These are phyloP conservation scores for Listronotus bonariensis DNA, from an alignment of 1,140 invertebrate species.

Conservation along the genomic window DNA sequence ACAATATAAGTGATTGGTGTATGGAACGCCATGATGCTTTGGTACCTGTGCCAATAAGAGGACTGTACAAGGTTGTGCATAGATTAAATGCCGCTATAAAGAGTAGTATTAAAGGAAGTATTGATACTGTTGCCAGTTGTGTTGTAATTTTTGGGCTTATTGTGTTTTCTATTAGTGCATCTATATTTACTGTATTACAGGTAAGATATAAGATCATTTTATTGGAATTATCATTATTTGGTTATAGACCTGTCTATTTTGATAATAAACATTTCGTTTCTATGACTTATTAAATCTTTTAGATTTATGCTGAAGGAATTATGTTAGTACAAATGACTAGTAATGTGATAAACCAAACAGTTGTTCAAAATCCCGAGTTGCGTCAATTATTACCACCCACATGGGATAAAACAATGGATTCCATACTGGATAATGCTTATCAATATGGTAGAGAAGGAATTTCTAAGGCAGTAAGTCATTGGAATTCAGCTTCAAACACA, in stretches of 20 bases:
- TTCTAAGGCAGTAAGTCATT: conserved; percentile 70
- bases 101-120: conserved; percentile 59
- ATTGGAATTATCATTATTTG: too few relatives aligned
- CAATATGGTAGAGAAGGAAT: conserved; percentile 86
- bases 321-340: conserved; percentile 87
- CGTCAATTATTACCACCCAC: conserved; percentile 72
- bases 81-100: conserved; percentile 58
- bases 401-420: conserved; percentile 81
- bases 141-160: conserved; percentile 64
- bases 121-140: conserved; percentile 63
- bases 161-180: conserved; percentile 60
- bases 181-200: conserved; percentile 63
- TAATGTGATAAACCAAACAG: conserved; percentile 87
- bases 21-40: conserved; percentile 59
- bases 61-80: conserved; percentile 59
- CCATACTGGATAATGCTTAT: conserved; percentile 90
- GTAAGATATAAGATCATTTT: conserved; percentile 48
- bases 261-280: neutral
- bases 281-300: conserved; percentile 39
- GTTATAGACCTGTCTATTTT: neutral
- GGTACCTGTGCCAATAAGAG: conserved; percentile 61
- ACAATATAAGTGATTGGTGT: conserved; percentile 46
- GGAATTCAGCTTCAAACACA: too few relatives aligned
- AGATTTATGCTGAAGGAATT: conserved; percentile 95
- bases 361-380: conserved; percentile 86